phyloP scores from a whole-genome alignment of 2,113 vertebrate species.

The Tragelaphus imberbis region DNA sequence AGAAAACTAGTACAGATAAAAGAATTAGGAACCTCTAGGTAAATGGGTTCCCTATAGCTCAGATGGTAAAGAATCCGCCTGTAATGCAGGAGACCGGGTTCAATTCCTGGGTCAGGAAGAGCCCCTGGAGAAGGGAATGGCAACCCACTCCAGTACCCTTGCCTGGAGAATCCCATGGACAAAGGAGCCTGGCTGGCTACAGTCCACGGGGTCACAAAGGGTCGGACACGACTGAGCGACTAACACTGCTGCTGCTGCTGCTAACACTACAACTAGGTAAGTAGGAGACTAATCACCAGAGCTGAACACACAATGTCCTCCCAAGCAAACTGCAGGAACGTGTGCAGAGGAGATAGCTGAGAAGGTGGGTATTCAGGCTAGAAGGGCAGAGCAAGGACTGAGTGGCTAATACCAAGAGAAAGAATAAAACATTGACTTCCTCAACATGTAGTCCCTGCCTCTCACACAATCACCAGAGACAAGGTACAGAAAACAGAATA shows the following conservation, averaged over 20 bases:
- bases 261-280: not conserved
- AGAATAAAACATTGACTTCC: not conserved
- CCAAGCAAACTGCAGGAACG: not conserved
- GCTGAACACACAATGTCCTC: not conserved
- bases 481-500: not conserved
- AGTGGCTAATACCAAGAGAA: not conserved
- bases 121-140: too few species aligned
- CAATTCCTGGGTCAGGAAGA: too few species aligned
- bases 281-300: not conserved
- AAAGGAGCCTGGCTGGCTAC: too few species aligned
- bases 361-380: not conserved
- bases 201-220: too few species aligned
- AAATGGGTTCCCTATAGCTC: not conserved
- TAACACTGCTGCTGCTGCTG: too few species aligned
- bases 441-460: not conserved
- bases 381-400: not conserved
- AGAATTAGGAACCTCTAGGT: not conserved
- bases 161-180: too few species aligned
- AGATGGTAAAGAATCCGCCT: too few species aligned
- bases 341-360: not conserved
- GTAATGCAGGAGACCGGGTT: too few species aligned
- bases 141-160: too few species aligned
- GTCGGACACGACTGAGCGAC: accelerated
- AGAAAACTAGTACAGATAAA: not conserved
- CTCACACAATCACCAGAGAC: not conserved